A percentile compares a stretch with the other conserved stretches of the same genome.
Evolutionary conservation across 2,888 invertebrate species (phyloP).

Genomic region (Agrochola macilenta): DNA sequence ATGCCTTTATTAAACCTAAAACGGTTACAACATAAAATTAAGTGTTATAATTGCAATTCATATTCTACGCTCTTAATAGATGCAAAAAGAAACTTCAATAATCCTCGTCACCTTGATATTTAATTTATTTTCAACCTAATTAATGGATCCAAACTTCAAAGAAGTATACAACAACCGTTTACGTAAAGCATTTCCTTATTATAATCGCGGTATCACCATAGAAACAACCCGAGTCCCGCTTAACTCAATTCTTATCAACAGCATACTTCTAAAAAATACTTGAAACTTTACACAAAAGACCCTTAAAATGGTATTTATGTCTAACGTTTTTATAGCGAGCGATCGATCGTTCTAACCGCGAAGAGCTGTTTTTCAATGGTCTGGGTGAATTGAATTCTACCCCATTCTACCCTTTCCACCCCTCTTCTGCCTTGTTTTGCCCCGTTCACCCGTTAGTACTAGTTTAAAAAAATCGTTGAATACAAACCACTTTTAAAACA

Average conservation of each 20-base stretch:
- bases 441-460: neutral
- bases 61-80: neutral
- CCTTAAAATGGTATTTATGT: slow-evolving; percentile 42
- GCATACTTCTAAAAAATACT: slow-evolving; percentile 35
- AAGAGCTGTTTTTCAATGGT: slow-evolving; percentile 53
- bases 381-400: slow-evolving; percentile 58
- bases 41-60: no score
- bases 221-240: slow-evolving; percentile 10
- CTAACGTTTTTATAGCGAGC: slow-evolving; percentile 47
- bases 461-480: slow-evolving; percentile 37
- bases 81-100: neutral
- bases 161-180: slow-evolving; percentile 4
- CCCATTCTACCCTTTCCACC: slow-evolving; percentile 11
- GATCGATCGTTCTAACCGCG: slow-evolving; percentile 51
- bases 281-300: slow-evolving; percentile 29
- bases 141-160: slow-evolving; percentile 3
- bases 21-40: no score
- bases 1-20: no score
- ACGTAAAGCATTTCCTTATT: neutral
- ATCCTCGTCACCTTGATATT: neutral
- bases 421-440: neutral
- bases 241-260: slow-evolving; percentile 32
- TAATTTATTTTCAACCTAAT: slow-evolving; percentile 12
- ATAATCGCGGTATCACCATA: slow-evolving; percentile 19
- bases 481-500: slow-evolving; percentile 44